Evolutionary conservation across 2,113 vertebrate genomes (phyloP).

Genomic region (Diadophis punctatus): DNA sequence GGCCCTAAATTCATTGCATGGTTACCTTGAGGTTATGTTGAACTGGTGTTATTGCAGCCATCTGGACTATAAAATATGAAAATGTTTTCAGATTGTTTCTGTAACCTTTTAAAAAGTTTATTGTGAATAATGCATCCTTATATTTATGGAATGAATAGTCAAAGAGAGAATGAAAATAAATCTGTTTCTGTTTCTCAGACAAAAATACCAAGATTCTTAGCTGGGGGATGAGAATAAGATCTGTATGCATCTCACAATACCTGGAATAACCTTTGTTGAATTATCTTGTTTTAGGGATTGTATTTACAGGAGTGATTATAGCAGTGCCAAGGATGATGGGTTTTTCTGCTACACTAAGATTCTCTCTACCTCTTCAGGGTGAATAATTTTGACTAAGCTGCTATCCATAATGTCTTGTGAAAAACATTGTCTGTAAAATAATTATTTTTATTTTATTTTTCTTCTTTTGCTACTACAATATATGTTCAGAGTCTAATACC

Average conservation of each 20-base stretch:
- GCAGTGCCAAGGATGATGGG: slow-evolving; percentile 60
- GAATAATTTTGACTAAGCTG: slow-evolving; percentile 66
- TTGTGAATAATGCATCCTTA: slow-evolving; percentile 78
- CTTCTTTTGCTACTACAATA: slow-evolving; percentile 44
- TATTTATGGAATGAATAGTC: slow-evolving; percentile 75
- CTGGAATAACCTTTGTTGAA: slow-evolving; percentile 44
- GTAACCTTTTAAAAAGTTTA: slow-evolving; percentile 66
- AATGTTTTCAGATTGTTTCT: slow-evolving; percentile 66
- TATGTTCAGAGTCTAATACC: slow-evolving; percentile 47
- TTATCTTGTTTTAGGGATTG: slow-evolving; percentile 60
- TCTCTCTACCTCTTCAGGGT: slow-evolving; percentile 75
- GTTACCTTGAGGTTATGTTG: slow-evolving; percentile 68
- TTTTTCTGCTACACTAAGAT: slow-evolving; percentile 59
- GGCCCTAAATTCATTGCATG: slow-evolving; percentile 72
- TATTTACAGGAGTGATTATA: slow-evolving; percentile 69
- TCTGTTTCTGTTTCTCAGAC: slow-evolving; percentile 59
- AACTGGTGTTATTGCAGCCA: slow-evolving; percentile 59
- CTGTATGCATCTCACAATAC: slow-evolving; percentile 37
- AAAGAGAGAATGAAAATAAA: slow-evolving; percentile 68
- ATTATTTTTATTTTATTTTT: slow-evolving; percentile 47
- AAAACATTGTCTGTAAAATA: slow-evolving; percentile 54
- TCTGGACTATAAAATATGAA: slow-evolving; percentile 59
- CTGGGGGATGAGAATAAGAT: slow-evolving; percentile 38
- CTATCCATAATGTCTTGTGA: slow-evolving; percentile 58
- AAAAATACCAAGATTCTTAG: slow-evolving; percentile 46